Evolutionary conservation across 2,113 vertebrate genomes (phyloP), one percentile per base, ranked within the genome.

Genomic region (Carassius carassius): DNA sequence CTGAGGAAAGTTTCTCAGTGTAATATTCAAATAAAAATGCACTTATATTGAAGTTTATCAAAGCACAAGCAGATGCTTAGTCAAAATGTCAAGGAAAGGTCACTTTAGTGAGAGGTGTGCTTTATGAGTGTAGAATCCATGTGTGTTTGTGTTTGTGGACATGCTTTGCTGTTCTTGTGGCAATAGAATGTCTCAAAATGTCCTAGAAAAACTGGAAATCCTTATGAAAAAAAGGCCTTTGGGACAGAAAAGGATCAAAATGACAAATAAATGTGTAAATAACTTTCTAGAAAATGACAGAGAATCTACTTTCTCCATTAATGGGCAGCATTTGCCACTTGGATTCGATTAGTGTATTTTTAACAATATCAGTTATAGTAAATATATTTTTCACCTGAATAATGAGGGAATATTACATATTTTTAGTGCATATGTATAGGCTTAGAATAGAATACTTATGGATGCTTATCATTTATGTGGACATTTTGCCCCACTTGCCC

Each of bases 61-160:
- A n/a, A 67, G 49, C 78, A 41, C 3, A 35, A 32, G 25, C 35
- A 62, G 23, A 37, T 58, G 58, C 67, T 4, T 5, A 11, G 32
- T 35, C 1, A 4, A 80, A 84, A 87, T 83, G 65, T 73, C 81
- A 86, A 17, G 73, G 10, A 86, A 79, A 83, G 74, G 81, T 78
- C 77, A 72, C 49, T 37, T 11, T 23, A 73, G 2, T 41, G 69
- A 47, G 23, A n/a, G n/a, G 35, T 17, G 37, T 19, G 32, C 69
- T 11, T 8, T 23, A 17, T 75, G 29, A 35, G 12, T 58, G 25
- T 23, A 0, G 72, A 74, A 74, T 49, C 5, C 47, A 5, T 14
- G 41, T 41, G 41, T 47, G 44, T 12, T 10, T 3, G 10, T 25
- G 17, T 72, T 35, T 10, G 7, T 35, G 65, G 19, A 10, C 7